Evolutionary conservation across 1,140 invertebrate genomes (phyloP), one percentile per base, ranked within the genome.

Genomic region (Nomia melanderi): DNA sequence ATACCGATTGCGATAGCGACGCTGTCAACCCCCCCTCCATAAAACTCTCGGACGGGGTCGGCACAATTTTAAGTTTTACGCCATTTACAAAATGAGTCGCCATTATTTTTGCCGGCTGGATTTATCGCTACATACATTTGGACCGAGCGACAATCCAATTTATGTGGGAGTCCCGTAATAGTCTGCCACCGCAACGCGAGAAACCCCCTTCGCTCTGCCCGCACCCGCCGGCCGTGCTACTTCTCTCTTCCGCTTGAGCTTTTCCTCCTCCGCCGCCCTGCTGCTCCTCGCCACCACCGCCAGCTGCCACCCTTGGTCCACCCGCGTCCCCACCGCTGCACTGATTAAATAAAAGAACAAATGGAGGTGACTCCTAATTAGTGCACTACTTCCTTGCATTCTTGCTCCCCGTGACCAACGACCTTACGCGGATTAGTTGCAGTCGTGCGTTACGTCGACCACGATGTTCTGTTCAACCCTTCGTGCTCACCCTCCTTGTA

Each of bases 31-130:
- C 75, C 78, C 63, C 77, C 64, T 80, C 82, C 77, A 84, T 87
- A 82, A 88, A 87, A 78, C 66, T 65, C 59, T 25, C n/a, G 60
- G 60, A 39, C 65, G 44, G 53, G 62, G 69, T 69, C 75, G 86
- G 84, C 83, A 87, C 85, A 84, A 84, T 87, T 87, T 87, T 87
- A 90, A 91, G 90, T 91, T 90, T 89, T 88, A 88, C 89, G 86
- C 90, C 90, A 91, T 91, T 90, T 90, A 88, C 89, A 91, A 90
- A 91, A 91, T 91, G 90, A 91, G 89, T 88, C 85, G 84, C 89
- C 89, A 91, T 90, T 91, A 91, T 91, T 91, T 91, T 90, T 83
- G 81, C 77, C 62, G 63, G 63, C 53, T 41, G 83, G 88, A 91
- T 91, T 91, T 91, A 91, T 87, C 84, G 83, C 87, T 87, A 87